These are phyloP conservation scores for Cecidostiba fungosa DNA, from an alignment of 2,888 invertebrate genomes.

Conservation along the genomic window DNA sequence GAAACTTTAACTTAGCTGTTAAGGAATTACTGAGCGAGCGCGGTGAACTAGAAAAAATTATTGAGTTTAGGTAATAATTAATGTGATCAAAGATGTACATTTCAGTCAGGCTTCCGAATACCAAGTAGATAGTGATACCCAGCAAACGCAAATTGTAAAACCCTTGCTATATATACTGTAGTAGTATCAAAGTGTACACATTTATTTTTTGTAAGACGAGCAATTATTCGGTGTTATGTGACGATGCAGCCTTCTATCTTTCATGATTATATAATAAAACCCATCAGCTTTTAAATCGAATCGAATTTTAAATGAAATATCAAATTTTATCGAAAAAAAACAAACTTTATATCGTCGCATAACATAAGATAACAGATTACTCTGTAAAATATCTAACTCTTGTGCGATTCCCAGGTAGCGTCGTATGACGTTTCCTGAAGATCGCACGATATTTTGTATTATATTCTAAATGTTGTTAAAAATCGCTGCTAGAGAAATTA, in stretches of 20 bases:
- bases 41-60: slow-evolving; percentile 5
- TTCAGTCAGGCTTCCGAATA: slow-evolving; percentile 64
- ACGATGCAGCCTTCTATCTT: not conserved
- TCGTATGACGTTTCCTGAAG: not conserved
- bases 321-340: slow-evolving; percentile 15
- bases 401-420: slow-evolving; percentile 14
- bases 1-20: slow-evolving; percentile 54
- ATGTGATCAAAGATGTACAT: slow-evolving; percentile 63
- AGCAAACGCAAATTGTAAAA: slow-evolving; percentile 49
- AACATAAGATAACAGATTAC: slow-evolving; percentile 10
- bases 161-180: not conserved
- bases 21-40: slow-evolving; percentile 48
- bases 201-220: slow-evolving; percentile 47
- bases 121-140: slow-evolving; percentile 43
- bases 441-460: slow-evolving; percentile 40
- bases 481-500: slow-evolving; percentile 24
- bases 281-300: not conserved
- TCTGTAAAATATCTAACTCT: slow-evolving; percentile 25
- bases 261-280: not conserved
- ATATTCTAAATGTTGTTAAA: slow-evolving; percentile 19
- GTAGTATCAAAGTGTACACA: slow-evolving; percentile 17
- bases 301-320: slow-evolving; percentile 12
- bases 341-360: slow-evolving; percentile 10
- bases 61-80: slow-evolving; percentile 48
- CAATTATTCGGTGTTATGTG: slow-evolving; percentile 38